phyloP scores from a whole-genome alignment of 2,113 vertebrate genomes.

The Fulmarus glacialis region DNA sequence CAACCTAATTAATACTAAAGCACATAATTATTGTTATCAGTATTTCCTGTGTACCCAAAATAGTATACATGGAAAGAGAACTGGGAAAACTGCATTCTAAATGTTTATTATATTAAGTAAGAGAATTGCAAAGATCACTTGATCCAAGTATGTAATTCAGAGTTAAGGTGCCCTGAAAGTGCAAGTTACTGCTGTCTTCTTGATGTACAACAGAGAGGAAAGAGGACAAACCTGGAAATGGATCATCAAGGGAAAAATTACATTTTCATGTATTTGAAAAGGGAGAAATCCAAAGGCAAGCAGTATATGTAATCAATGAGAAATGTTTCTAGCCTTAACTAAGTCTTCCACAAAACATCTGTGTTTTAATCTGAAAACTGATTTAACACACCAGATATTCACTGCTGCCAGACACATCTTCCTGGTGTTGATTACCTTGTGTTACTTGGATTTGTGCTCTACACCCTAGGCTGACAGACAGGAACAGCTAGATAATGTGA shows the following conservation, averaged over 20 bases:
- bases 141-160: neutral
- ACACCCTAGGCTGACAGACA: neutral
- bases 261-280: neutral
- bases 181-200: neutral
- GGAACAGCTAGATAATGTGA: neutral
- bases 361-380: neutral
- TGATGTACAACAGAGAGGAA: neutral
- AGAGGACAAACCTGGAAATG: neutral
- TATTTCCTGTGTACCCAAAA: neutral
- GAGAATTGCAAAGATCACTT: neutral
- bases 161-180: neutral
- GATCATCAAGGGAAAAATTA: neutral
- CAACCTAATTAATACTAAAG: neutral
- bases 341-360: neutral
- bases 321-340: neutral
- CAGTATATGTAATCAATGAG: neutral
- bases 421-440: neutral
- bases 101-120: neutral
- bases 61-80: neutral
- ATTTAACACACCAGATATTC: neutral
- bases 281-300: neutral
- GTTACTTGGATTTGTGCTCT: neutral
- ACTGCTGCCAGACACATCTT: neutral
- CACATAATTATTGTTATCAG: neutral
- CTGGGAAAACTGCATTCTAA: neutral